Conservation (phyloP, 2,113 vertebrate genomes). For the Neopipo cinnamomea region DNA sequence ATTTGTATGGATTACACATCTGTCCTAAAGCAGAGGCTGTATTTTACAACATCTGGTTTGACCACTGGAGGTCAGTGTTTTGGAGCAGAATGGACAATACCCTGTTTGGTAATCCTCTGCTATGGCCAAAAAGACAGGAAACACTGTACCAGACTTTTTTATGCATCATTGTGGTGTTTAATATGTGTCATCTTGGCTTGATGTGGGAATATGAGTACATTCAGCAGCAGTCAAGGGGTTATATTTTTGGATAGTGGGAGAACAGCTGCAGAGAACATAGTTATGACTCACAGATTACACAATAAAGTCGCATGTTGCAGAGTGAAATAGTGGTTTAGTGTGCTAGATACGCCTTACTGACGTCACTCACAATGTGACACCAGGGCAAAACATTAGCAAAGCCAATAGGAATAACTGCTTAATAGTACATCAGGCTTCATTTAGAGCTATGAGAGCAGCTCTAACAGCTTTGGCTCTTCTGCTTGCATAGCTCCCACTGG, state of each 20-base stretch:
- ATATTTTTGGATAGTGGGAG: constrained; percentile 26
- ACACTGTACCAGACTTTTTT: constrained; percentile 29
- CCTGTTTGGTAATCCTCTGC: background rate
- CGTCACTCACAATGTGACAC: background rate
- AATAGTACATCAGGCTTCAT: background rate
- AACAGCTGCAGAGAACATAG: background rate
- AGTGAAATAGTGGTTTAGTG: background rate
- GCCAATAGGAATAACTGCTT: background rate
- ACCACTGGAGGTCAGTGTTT: constrained; percentile 60
- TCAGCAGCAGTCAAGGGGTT: constrained; percentile 47
- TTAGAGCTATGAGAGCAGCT: background rate
- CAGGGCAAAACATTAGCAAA: background rate
- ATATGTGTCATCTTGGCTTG: constrained; percentile 30
- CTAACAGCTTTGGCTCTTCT: background rate
- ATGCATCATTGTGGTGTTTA: constrained; percentile 45
- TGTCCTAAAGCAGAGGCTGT: background rate
- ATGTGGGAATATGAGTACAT: background rate
- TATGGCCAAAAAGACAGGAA: background rate
- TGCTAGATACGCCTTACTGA: background rate
- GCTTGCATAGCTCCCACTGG: background rate
- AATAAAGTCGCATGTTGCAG: background rate
- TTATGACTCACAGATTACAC: background rate
- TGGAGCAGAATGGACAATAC: background rate
- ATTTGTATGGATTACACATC: background rate
- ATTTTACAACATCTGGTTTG: background rate